Conservation (phyloP, 2,888 invertebrate species). For the Drosophila gaucha region DNA sequence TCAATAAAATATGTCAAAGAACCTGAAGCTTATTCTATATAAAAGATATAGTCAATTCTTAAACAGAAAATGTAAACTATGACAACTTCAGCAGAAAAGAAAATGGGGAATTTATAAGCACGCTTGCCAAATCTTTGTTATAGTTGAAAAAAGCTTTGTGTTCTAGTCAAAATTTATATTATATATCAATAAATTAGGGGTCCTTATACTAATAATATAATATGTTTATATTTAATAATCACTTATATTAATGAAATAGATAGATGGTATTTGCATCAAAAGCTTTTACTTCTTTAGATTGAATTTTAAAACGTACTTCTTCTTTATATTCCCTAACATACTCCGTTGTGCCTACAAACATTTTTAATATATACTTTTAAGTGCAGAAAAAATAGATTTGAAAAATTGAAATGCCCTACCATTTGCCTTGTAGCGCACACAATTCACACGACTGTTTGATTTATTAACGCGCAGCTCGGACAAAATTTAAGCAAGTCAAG, state of each 20-base stretch:
- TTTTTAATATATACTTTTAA: too few species aligned
- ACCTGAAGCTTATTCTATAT: neutral
- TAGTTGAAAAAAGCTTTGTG: too few species aligned
- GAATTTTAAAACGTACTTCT: too few species aligned
- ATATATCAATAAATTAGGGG: too few species aligned
- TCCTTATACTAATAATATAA: too few species aligned
- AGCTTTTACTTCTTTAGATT: too few species aligned
- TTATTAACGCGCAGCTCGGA: conserved; percentile 65
- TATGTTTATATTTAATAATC: too few species aligned
- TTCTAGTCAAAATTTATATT: too few species aligned
- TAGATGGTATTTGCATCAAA: too few species aligned
- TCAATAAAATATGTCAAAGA: conserved; percentile 8
- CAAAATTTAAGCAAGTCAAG: conserved; percentile 22
- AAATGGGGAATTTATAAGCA: neutral
- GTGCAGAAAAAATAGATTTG: neutral
- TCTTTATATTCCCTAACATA: too few species aligned
- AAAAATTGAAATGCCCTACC: conserved; percentile 22
- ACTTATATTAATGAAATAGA: too few species aligned
- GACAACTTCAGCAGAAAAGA: neutral
- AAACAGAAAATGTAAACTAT: neutral
- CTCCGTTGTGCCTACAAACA: neutral
- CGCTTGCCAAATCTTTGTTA: neutral
- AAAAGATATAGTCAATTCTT: neutral
- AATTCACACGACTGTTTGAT: conserved; percentile 79
- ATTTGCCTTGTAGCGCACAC: conserved; percentile 48